A percentile compares a stretch with the other conserved stretches of the same genome.
Conservation (phyloP, 1,140 invertebrate genomes). For the Drosophila ficusphila region DNA sequence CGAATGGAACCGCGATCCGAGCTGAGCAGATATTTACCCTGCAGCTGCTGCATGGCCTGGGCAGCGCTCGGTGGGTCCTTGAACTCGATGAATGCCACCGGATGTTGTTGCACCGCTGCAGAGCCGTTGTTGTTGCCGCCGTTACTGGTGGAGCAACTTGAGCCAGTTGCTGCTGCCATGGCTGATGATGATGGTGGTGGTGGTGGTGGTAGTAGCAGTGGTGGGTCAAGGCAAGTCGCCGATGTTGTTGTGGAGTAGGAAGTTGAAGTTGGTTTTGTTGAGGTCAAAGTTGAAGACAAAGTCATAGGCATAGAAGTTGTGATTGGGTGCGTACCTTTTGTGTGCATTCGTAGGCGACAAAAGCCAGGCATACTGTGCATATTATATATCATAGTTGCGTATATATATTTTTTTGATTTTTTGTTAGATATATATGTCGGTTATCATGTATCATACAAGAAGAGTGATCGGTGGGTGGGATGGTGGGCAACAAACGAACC, state of each 20-base stretch:
- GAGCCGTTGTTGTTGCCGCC: constrained; percentile 7
- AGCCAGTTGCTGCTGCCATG: constrained; percentile 45
- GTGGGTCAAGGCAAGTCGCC: constrained; percentile 11
- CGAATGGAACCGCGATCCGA: constrained; percentile 97
- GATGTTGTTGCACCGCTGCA: constrained; percentile 58
- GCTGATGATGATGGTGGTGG: constrained; percentile 27
- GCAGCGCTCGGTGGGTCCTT: constrained; percentile 95
- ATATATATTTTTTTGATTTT: constrained; percentile 39
- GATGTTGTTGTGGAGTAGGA: constrained; percentile 52
- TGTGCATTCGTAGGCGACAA: constrained; percentile 98
- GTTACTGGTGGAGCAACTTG: constrained; percentile 44
- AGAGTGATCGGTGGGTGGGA: constrained; percentile 52
- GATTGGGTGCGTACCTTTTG: constrained; percentile 90
- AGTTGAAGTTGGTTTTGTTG: constrained; percentile 68
- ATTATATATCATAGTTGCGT: constrained; percentile 49
- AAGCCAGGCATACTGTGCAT: constrained; percentile 96
- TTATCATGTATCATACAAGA: constrained; percentile 78
- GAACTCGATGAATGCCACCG: constrained; percentile 99
- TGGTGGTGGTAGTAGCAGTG: too few relatives aligned
- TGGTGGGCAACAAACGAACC: constrained; percentile 53
- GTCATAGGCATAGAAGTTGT: constrained; percentile 81
- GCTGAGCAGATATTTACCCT: constrained; percentile 96
- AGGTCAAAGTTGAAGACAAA: constrained; percentile 75
- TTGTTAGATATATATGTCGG: constrained; percentile 52
- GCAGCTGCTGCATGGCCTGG: constrained; percentile 95